phyloP scores from a whole-genome alignment of 53 echinoderm and acorn worm genomes.

The Apostichopus leukothele region DNA sequence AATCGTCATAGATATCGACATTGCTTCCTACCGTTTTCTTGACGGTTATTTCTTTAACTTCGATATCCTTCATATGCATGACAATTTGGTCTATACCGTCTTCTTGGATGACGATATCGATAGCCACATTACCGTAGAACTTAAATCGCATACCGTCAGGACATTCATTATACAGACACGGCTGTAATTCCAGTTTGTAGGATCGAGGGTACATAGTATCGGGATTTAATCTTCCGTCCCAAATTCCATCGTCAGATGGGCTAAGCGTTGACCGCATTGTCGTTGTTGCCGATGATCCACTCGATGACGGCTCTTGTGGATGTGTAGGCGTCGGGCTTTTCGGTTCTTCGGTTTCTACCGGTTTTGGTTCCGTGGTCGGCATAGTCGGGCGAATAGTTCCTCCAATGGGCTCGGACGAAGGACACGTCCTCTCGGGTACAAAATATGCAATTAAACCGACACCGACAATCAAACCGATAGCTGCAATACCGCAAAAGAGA shows the following conservation, averaged over 20 bases:
- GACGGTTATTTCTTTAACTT: constrained; percentile 36
- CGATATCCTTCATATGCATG: constrained; percentile 78
- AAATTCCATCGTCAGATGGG: constrained; percentile 22
- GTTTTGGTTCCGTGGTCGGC: not conserved
- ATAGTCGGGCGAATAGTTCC: not conserved
- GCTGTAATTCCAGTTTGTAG: constrained; percentile 72
- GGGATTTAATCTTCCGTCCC: constrained; percentile 13
- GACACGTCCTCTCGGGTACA: constrained; percentile 75
- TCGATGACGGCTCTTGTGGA: not conserved
- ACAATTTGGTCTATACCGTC: constrained; percentile 61
- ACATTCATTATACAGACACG: constrained; percentile 67
- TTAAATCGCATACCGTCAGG: constrained; percentile 64
- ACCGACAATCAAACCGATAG: constrained; percentile 64
- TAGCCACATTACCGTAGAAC: constrained; percentile 82
- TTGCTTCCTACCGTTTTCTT: constrained; percentile 38
- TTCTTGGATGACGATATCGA: constrained; percentile 59
- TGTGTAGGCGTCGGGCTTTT: not conserved
- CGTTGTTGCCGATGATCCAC: too few species aligned
- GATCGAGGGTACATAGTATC: constrained; percentile 63
- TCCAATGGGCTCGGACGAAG: not conserved
- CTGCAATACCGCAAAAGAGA: constrained; percentile 66
- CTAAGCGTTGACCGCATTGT: not conserved
- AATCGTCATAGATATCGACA: constrained; percentile 27
- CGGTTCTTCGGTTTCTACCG: not conserved
- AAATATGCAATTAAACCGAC: constrained; percentile 84